Base-by-base conservation (phyloP, 2,888 invertebrate genomes). In the Chirona hameri region DNA sequence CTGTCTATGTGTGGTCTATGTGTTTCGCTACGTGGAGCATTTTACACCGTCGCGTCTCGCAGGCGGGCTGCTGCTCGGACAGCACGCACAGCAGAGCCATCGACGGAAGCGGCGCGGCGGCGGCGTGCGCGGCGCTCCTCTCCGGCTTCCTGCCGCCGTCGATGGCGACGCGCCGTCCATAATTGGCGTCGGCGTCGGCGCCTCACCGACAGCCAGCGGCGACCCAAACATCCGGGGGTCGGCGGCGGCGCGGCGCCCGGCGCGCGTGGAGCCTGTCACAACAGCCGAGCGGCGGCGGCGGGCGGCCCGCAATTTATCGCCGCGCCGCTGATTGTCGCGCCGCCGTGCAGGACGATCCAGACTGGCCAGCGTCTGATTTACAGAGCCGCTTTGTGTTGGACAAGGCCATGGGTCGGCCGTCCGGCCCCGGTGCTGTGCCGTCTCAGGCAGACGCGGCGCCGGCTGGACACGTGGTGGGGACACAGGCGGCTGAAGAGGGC, bases 231-330 rank as follows among this genome's bases (percentile, higher is more conserved):
- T 24, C 76, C 39, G 21, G 31, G 72, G 18, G 65, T 15, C 72
- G 72, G 72, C 39, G 76, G 39, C 39, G 31, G 9, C 39, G 76
- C 72, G 72, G 7, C 76, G 76, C 9, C 21, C 39, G 18, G 76
- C 76, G 76, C 76, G 76, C 18, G 76, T 39, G 4, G 21, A 4
- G 39, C 48, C 48, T 7, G 76, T 76, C 76, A 76, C 76, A 76
- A 76, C 76, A 76, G 76, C 21, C 18, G 14, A 39, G 39, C 76
- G 39, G 18, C 76, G 39, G 27, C 72, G 39, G 39, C n/a, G n/a
- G n/a, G n/a, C n/a, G n/a, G n/a, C n/a, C n/a, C 39, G 65, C 76
- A 39, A 76, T 76, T 76, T 39, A 76, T 39, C 39, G 76, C 18
- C 39, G 29, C 18, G 31, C 9, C 5, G 60, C 24, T 21, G 60